Conservation (phyloP, 1,140 invertebrate genomes). For the Cherax destructor region DNA sequence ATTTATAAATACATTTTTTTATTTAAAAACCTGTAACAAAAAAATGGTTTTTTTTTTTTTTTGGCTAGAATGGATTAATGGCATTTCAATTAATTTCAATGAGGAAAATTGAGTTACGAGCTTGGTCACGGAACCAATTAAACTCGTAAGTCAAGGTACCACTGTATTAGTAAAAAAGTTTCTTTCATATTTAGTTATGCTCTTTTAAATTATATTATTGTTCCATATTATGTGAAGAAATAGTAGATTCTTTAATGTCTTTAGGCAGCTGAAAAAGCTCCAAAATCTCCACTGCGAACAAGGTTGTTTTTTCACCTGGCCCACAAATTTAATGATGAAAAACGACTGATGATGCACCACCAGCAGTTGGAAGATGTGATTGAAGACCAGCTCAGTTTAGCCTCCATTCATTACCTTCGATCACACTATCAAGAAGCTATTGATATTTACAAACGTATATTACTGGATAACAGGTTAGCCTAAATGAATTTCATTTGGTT, state of each 20-base stretch:
- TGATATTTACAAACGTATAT: conserved; percentile 97
- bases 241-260: neutral
- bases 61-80: too few relatives aligned
- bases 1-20: too few relatives aligned
- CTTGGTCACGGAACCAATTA: too few relatives aligned
- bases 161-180: neutral
- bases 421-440: conserved; percentile 99
- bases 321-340: conserved; percentile 94
- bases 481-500: too few relatives aligned
- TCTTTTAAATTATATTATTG: too few relatives aligned
- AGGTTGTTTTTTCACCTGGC: conserved; percentile 94
- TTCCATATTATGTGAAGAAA: too few relatives aligned
- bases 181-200: neutral
- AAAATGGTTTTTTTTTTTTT: too few relatives aligned
- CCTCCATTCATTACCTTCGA: conserved; percentile 96
- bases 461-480: conserved; percentile 90
- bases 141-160: too few relatives aligned
- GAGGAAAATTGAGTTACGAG: too few relatives aligned
- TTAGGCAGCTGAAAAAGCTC: conserved; percentile 79
- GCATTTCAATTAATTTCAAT: too few relatives aligned
- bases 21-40: too few relatives aligned
- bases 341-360: conserved; percentile 87
- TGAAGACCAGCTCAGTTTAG: conserved; percentile 96
- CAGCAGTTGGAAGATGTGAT: conserved; percentile 89
- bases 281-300: conserved; percentile 81